Percentiles rank a stretch among this genome's conserved stretches.
Conservation (phyloP, 2,113 vertebrate species). For the Poeciliopsis retropinna region DNA sequence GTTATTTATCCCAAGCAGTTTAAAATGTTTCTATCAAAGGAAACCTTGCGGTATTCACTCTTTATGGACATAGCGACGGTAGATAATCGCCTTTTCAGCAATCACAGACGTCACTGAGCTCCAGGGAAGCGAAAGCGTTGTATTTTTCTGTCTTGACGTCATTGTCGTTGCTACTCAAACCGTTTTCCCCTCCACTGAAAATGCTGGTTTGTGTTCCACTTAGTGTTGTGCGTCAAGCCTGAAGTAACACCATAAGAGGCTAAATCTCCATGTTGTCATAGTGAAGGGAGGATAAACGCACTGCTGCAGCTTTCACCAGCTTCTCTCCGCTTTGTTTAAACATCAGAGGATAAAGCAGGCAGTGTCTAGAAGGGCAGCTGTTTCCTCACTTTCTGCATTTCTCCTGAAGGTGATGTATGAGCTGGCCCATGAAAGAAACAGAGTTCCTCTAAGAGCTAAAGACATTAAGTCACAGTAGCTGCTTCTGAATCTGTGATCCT, state of each 20-base stretch:
- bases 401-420: conserved; percentile 64
- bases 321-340: conserved; percentile 32
- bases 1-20: too few species aligned
- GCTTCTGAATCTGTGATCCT: conserved; percentile 37
- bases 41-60: too few species aligned
- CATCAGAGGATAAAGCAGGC: conserved; percentile 50
- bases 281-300: conserved; percentile 28
- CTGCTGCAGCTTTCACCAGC: conserved; percentile 50
- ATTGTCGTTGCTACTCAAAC: not conserved
- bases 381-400: conserved; percentile 53
- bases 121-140: not conserved
- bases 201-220: conserved; percentile 19
- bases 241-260: conserved; percentile 15
- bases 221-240: conserved; percentile 18
- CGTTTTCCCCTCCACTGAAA: conserved; percentile 2
- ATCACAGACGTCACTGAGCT: not conserved
- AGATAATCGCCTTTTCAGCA: too few species aligned
- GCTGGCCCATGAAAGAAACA: conserved; percentile 24
- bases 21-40: too few species aligned
- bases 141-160: not conserved
- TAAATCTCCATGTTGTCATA: conserved; percentile 40
- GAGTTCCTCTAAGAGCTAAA: conserved; percentile 62
- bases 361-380: conserved; percentile 52
- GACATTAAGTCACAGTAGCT: conserved; percentile 58
- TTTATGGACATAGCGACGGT: too few species aligned